These are phyloP conservation scores for Caenorhabditis angaria DNA, from an alignment of 2,888 invertebrate species.

Conservation along the genomic window DNA sequence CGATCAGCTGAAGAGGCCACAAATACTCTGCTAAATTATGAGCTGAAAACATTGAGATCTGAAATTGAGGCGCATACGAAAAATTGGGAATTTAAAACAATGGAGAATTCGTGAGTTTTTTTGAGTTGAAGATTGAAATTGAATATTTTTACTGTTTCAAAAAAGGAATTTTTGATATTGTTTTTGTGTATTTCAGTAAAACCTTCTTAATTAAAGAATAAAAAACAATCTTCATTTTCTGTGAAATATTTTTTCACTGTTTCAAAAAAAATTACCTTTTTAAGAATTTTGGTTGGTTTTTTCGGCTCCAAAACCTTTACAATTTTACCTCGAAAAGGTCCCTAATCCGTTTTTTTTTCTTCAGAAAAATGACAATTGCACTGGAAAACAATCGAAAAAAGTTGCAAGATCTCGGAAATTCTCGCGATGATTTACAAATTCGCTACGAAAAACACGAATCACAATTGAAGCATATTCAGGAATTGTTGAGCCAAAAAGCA, in stretches of 20 bases:
- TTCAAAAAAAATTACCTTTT: no score
- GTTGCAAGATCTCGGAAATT: constrained; percentile 31
- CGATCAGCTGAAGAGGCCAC: neutral
- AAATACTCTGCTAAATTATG: neutral
- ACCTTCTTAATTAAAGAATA: no score
- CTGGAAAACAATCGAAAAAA: constrained; percentile 21
- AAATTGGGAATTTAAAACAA: constrained; percentile 4
- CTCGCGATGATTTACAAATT: constrained; percentile 76
- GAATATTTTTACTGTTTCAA: neutral
- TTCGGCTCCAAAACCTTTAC: no score
- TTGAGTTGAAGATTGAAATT: neutral
- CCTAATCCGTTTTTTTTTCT: no score
- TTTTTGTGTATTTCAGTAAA: no score
- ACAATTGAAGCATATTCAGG: constrained; percentile 93
- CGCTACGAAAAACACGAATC: constrained; percentile 88
- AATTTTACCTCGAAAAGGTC: no score
- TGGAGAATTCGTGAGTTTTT: constrained; percentile 21
- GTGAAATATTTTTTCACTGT: no score
- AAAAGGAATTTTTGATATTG: neutral
- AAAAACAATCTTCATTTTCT: no score
- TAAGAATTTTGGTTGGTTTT: no score
- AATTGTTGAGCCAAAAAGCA: constrained; percentile 72
- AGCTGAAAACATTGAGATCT: neutral
- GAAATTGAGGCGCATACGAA: neutral
- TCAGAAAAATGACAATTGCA: constrained; percentile 14